A percentile compares a stretch with the other conserved stretches of the same genome.
Evolutionary conservation across 2,113 vertebrate genomes (phyloP).

Genomic region (Datnioides undecimradiatus): DNA sequence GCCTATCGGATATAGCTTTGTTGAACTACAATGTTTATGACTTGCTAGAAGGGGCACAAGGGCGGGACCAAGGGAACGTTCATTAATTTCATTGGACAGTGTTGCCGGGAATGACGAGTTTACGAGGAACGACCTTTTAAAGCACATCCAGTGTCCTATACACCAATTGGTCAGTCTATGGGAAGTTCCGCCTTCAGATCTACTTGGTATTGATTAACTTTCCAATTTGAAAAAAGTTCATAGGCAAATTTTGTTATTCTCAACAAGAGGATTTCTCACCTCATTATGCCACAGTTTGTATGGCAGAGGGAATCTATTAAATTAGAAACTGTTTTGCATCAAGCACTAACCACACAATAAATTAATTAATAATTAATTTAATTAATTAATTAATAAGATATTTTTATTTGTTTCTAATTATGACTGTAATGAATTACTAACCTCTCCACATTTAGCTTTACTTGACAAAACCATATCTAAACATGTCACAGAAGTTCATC

Average conservation of each 20-base stretch:
- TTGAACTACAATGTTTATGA: constrained; percentile 10
- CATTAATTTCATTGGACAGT: constrained; percentile 69
- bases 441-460: too few relatives aligned
- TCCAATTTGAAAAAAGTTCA: background rate
- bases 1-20: constrained; percentile 17
- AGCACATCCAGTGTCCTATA: constrained; percentile 70
- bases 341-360: background rate
- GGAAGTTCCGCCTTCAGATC: constrained; percentile 67
- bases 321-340: background rate
- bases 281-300: background rate
- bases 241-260: background rate
- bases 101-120: constrained; percentile 33
- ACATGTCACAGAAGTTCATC: background rate
- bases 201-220: background rate
- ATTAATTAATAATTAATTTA: background rate
- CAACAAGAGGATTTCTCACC: background rate
- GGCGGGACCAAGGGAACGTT: constrained; percentile 42
- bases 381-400: background rate
- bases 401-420: background rate
- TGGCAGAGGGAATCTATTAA: background rate
- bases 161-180: constrained; percentile 40
- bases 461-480: too few relatives aligned
- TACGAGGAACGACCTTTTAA: constrained; percentile 45
- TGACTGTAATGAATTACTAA: background rate
- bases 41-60: background rate